These are phyloP conservation scores for Urophycis tenuis DNA, from an alignment of 2,797 vertebrate genomes.

Conservation along the genomic window DNA sequence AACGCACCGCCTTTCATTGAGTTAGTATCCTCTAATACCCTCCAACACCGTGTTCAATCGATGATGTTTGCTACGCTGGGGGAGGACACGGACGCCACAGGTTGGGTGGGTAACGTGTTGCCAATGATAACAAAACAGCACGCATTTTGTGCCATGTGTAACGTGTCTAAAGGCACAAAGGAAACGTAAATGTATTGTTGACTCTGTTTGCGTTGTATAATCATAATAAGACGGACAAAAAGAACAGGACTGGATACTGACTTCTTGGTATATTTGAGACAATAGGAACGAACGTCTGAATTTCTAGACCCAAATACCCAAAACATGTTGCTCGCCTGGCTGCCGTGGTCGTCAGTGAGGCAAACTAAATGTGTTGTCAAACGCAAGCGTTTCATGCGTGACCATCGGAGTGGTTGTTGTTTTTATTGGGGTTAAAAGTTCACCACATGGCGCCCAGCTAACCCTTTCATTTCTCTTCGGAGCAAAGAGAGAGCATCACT, in stretches of 20 bases:
- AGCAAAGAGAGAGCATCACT: conserved; percentile 48
- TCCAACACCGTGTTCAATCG: conserved; percentile 26
- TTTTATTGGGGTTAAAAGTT: conserved; percentile 61
- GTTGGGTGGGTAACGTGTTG: conserved; percentile 46
- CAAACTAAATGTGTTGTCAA: background rate
- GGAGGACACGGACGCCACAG: conserved; percentile 45
- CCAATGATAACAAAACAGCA: background rate
- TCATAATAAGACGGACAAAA: background rate
- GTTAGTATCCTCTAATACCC: conserved; percentile 42
- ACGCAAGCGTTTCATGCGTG: background rate
- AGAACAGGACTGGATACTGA: background rate
- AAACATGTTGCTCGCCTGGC: background rate
- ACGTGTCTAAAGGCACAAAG: background rate
- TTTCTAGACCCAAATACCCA: background rate
- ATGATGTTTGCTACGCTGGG: conserved; percentile 6
- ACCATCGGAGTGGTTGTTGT: conserved; percentile 22
- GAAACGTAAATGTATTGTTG: background rate
- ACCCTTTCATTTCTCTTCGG: conserved; percentile 47
- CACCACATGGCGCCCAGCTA: conserved; percentile 36
- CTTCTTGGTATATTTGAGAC: background rate
- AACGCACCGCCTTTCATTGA: conserved; percentile 42
- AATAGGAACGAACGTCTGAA: background rate
- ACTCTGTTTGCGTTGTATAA: background rate
- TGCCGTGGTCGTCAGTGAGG: background rate
- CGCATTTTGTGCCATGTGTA: background rate